Evolutionary conservation across 2,888 invertebrate species (phyloP).

Genomic region (Lithophane ornitopus): DNA sequence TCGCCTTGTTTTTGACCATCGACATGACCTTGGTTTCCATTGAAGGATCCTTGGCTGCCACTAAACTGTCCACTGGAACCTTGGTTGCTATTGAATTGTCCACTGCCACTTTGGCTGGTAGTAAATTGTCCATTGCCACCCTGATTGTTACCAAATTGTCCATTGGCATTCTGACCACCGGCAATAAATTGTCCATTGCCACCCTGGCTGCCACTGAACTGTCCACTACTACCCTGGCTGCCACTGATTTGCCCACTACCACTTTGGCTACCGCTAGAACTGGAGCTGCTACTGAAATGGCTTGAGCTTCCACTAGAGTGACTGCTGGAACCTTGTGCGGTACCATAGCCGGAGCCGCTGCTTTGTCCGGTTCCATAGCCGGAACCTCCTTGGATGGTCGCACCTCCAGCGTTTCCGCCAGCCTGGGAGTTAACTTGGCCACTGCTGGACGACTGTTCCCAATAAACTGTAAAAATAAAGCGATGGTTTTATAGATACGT

Average conservation of each 20-base stretch:
- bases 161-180: conserved; percentile 60
- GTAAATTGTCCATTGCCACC: conserved; percentile 53
- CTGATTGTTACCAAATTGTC: conserved; percentile 43
- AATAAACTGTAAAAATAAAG: conserved; percentile 62
- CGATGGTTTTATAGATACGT: background rate
- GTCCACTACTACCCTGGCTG: conserved; percentile 60
- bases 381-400: conserved; percentile 58
- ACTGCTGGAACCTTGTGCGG: conserved; percentile 34
- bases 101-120: conserved; percentile 7
- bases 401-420: conserved; percentile 48
- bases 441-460: conserved; percentile 67
- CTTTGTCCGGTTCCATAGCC: conserved; percentile 39
- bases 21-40: conserved; percentile 14
- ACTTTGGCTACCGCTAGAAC: conserved; percentile 59
- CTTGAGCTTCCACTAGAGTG: conserved; percentile 41
- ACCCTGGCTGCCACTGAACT: conserved; percentile 64
- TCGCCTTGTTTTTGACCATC: conserved; percentile 38
- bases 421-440: conserved; percentile 60
- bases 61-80: conserved; percentile 18
- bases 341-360: conserved; percentile 40
- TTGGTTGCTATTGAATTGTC: conserved; percentile 20
- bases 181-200: conserved; percentile 5
- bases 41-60: conserved; percentile 26
- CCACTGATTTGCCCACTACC: conserved; percentile 65
- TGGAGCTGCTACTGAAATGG: conserved; percentile 46